A percentile compares a stretch with the other conserved stretches of the same genome.
Conservation (phyloP, 2,888 invertebrate genomes). For the Cryptus armator region DNA sequence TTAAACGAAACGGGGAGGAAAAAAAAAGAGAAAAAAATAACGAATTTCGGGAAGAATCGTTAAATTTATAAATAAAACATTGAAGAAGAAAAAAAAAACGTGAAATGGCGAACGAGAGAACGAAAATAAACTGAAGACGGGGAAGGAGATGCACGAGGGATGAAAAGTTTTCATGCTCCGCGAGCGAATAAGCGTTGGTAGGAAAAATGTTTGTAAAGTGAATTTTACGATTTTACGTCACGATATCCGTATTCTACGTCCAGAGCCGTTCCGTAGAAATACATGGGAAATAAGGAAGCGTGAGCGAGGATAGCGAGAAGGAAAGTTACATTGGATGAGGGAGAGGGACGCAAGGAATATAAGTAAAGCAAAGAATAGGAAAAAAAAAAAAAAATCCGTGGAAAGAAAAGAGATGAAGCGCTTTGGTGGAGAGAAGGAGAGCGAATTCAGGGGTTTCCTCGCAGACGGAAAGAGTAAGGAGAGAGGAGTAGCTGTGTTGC, state of each 20-base stretch:
- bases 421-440: conserved; percentile 19
- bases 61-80: conserved; percentile 40
- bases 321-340: conserved; percentile 34
- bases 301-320: conserved; percentile 22
- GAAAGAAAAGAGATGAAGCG: conserved; percentile 24
- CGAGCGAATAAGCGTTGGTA: conserved; percentile 51
- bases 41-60: conserved; percentile 36
- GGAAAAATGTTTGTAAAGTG: conserved; percentile 67
- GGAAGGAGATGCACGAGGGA: conserved; percentile 42
- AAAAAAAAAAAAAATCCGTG: conserved; percentile 46
- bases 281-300: conserved; percentile 47
- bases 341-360: conserved; percentile 50
- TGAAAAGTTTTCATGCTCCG: conserved; percentile 59
- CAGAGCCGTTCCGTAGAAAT: conserved; percentile 44
- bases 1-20: conserved; percentile 8
- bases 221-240: conserved; percentile 67
- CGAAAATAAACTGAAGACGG: conserved; percentile 20
- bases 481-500: conserved; percentile 55
- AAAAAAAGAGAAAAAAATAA: conserved; percentile 19
- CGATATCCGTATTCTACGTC: conserved; percentile 55
- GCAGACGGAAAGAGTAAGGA: conserved; percentile 56
- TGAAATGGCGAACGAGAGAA: conserved; percentile 11
- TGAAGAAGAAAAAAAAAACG: neutral
- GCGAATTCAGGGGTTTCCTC: conserved; percentile 31
- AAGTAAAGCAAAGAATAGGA: conserved; percentile 49